A percentile compares a stretch with the other conserved stretches of the same genome.
Evolutionary conservation across 2,888 invertebrate genomes (phyloP).

Genomic region (Spicauda simplicius): DNA sequence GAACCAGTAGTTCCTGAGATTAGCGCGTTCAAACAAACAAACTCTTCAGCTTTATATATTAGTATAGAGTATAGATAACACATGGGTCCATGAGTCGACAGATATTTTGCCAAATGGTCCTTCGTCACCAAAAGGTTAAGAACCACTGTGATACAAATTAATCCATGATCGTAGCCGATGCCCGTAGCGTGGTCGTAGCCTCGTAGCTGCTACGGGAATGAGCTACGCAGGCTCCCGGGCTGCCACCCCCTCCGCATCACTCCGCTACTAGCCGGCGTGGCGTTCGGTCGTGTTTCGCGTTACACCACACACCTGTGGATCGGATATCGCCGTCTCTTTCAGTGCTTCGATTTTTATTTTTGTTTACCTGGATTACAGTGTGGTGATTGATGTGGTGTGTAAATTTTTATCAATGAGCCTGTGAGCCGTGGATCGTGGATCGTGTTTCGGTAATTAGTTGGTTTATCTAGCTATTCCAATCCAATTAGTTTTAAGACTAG

Average conservation of each 20-base stretch:
- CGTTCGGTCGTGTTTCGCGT: constrained; percentile 47
- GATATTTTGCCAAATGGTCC: too few relatives aligned
- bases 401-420: constrained; percentile 59
- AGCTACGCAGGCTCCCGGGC: constrained; percentile 70
- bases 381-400: constrained; percentile 49
- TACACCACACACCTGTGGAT: constrained; percentile 66
- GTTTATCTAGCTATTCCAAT: too few relatives aligned
- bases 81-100: too few relatives aligned
- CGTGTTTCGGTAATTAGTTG: constrained; percentile 12
- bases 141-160: too few relatives aligned
- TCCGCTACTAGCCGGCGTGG: constrained; percentile 58
- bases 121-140: too few relatives aligned
- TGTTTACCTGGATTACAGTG: constrained; percentile 64
- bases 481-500: too few relatives aligned
- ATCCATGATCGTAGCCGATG: constrained; percentile 9
- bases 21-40: too few relatives aligned
- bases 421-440: constrained; percentile 48
- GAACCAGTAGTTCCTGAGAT: too few relatives aligned
- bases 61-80: too few relatives aligned
- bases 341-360: constrained; percentile 40
- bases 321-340: constrained; percentile 33
- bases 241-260: constrained; percentile 56
- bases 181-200: constrained; percentile 25
- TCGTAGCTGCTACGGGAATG: constrained; percentile 46
- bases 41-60: too few relatives aligned